Evolutionary conservation across 2,888 invertebrate species (phyloP), one percentile per base, ranked within the genome.

Genomic region (Amphipoea lucens): DNA sequence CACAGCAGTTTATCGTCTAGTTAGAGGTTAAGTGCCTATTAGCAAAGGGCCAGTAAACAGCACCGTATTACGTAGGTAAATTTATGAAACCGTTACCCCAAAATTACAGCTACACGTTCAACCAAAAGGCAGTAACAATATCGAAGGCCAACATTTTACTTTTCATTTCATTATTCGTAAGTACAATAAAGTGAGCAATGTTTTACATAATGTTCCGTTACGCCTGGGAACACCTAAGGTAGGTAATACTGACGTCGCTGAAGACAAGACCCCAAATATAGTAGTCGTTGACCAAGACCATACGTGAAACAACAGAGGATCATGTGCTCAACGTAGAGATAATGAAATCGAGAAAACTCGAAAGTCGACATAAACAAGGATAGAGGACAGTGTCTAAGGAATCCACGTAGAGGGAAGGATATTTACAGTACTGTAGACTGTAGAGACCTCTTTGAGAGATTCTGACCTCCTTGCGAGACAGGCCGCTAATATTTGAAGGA

Each of bases 81-180:
- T 60, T 66, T 75, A 82, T 40, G 68, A 74, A 74, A 72, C 63
- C 57, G 66, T 81, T 85, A 76, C 48, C 45, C 45, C 48, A 51
- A 78, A 48, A 54, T 70, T 68, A 76, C 51, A 7, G 54, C 17
- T 73, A 66, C 75, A 75, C 79, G 36, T 65, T 72, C 54, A 29
- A 51, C 54, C 7, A 54, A 36, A 23, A 74, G n/a, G 54, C 69
- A 75, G 74, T 51, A 4, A 86, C 51, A 63, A 60, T 75, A 86
- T 85, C 73, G 84, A 85, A 85, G 84, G 84, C 79, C 87, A 73
- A 7, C 65, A 78, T 70, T 83, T 86, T 83, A 86, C 84, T 87
- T 85, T 87, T 83, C 70, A 54, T 83, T 86, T 73, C 73, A 77
- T 60, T 85, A 69, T 73, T 60, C 0, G 36, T 82, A 76, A 74